These are phyloP conservation scores for Pteromalus puparum DNA, from an alignment of 1,140 invertebrate genomes.

Conservation along the genomic window DNA sequence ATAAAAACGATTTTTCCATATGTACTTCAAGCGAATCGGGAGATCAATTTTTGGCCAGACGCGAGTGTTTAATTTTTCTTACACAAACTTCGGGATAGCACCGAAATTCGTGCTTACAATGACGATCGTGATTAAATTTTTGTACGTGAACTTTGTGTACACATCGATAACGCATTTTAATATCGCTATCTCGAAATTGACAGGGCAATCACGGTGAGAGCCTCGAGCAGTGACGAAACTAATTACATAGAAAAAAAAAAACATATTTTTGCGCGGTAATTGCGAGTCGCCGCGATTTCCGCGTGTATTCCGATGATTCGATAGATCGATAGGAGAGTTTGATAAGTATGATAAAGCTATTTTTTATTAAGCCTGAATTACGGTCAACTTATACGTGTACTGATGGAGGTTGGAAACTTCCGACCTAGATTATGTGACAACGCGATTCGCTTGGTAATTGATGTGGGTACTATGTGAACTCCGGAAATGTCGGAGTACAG, in stretches of 20 bases:
- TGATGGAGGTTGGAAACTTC: slow-evolving; percentile 15
- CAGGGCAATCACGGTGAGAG: no score
- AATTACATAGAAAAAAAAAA: neutral
- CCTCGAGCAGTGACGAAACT: neutral
- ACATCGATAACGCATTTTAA: neutral
- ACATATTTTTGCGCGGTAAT: no score
- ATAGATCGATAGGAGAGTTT: neutral
- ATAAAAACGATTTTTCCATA: no score
- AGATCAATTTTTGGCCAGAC: no score
- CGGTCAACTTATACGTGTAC: neutral
- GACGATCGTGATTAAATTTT: neutral
- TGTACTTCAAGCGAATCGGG: neutral
- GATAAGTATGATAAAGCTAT: neutral
- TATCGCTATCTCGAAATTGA: neutral
- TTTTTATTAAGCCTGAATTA: slow-evolving; percentile 4
- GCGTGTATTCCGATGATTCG: neutral
- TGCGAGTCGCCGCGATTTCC: no score
- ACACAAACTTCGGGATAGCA: no score
- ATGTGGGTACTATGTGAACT: neutral
- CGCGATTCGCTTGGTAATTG: neutral
- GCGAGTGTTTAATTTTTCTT: no score
- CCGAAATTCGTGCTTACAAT: neutral
- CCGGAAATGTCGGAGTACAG: neutral
- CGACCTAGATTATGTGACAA: neutral
- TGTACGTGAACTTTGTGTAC: neutral